Conservation (phyloP, 2,113 vertebrate genomes). For the Cyanistes caeruleus region DNA sequence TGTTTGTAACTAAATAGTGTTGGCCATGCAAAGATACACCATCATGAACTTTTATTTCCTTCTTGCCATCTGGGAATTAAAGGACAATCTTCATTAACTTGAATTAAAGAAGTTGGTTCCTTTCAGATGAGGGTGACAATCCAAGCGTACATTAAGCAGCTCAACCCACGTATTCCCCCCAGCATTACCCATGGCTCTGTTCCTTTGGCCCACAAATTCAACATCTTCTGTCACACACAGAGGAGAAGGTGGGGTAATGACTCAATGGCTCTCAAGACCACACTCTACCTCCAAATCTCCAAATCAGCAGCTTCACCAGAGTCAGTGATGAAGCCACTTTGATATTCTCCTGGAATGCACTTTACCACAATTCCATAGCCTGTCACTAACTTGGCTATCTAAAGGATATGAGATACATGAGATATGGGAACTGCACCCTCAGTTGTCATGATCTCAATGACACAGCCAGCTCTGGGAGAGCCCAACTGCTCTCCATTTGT, state of each 20-base stretch:
- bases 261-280: neutral
- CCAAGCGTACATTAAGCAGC: neutral
- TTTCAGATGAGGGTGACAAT: neutral
- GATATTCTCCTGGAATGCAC: neutral
- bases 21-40: neutral
- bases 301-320: neutral
- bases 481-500: fast-evolving
- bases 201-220: neutral
- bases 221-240: neutral
- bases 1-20: neutral
- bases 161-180: neutral
- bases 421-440: neutral
- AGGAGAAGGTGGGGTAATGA: neutral
- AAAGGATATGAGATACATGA: neutral
- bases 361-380: neutral
- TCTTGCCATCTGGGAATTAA: neutral
- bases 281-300: neutral
- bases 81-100: conserved; percentile 9
- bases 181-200: neutral
- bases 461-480: neutral
- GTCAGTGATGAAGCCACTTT: neutral
- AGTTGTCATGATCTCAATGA: neutral
- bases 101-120: conserved; percentile 10
- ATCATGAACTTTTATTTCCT: neutral
- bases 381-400: neutral